Evolutionary conservation across 1,140 invertebrate species (phyloP), one percentile per base, ranked within the genome.

Genomic region (Arctopsyche grandis): DNA sequence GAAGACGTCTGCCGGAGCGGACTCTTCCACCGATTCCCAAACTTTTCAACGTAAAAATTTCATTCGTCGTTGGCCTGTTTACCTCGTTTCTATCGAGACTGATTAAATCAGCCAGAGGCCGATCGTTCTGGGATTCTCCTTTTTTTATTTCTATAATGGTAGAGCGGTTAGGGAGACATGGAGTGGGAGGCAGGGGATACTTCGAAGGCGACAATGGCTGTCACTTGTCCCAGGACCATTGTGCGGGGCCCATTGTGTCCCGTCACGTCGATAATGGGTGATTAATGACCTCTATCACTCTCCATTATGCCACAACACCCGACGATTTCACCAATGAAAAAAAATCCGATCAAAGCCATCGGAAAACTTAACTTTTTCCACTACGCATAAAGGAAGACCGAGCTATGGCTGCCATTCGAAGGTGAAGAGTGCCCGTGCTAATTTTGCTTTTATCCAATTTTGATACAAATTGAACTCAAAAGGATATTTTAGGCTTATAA

Each of bases 231-330:
- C 10, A 16, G 10, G 71, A 12, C 71, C 71, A 74, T 66, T 66
- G 63, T 66, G 71, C 43, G 69, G 43, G 71, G 0, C n/a, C 71
- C 48, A 74, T 74, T 74, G 71, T 74, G 71, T 71, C 71, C 48
- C 43, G 48, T 24, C n/a, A 48, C 24, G 21, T 74, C 71, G 71
- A 74, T 74, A 74, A 74, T 74, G 71, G 71, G 71, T 74, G 71
- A 74, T 74, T 74, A 74, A 74, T 74, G 71, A 56, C 71, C 46
- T 46, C 71, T 74, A 74, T 74, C 71, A 74, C 43, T 74, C 71
- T 74, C 71, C 71, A 74, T 74, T 74, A 74, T 74, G 69, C 71
- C 46, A 48, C 70, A 73, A 69, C 70, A 48, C 44, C 46, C 71
- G 22, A 52, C 71, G 16, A 74, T 74, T 74, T 48, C 48, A 10